phyloP scores from a whole-genome alignment of 2,113 vertebrate species.

The Gallinago paraguaiae region DNA sequence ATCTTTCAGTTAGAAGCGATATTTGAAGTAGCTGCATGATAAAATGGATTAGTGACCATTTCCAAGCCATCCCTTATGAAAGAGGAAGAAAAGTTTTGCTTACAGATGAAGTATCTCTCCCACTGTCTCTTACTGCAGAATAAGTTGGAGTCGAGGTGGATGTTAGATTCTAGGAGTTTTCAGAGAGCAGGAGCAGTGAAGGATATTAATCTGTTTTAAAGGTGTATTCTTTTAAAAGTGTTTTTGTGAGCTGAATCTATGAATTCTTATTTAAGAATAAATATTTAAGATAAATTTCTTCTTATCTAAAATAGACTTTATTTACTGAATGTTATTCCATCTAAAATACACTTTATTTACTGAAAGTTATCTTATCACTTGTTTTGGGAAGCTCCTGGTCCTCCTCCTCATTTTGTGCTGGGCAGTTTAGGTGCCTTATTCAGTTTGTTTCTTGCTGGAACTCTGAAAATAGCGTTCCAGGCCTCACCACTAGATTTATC shows the following conservation, averaged over 20 bases:
- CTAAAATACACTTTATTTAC: not conserved
- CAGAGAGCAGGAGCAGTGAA: not conserved
- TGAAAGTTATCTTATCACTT: not conserved
- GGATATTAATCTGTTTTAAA: not conserved
- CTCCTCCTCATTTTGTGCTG: not conserved
- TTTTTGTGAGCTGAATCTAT: not conserved
- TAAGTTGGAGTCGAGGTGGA: too few relatives aligned
- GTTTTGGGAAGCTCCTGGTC: not conserved
- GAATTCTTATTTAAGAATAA: not conserved
- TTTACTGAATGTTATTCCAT: not conserved
- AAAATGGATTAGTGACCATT: not conserved
- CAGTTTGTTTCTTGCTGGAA: not conserved
- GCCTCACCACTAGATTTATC: not conserved
- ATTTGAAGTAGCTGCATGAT: not conserved
- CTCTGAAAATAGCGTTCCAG: not conserved
- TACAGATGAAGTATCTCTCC: not conserved
- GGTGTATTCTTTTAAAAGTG: not conserved
- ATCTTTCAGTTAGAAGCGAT: not conserved
- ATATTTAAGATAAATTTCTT: not conserved
- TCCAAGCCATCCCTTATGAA: not conserved
- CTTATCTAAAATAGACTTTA: not conserved
- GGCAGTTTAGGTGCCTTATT: fast-evolving
- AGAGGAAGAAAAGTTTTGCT: not conserved
- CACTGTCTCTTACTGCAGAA: not conserved
- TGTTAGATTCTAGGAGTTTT: not conserved